Evolutionary conservation across 2,797 vertebrate genomes (phyloP), one percentile per base, ranked within the genome.

Genomic region (Amphiprion clarkii): DNA sequence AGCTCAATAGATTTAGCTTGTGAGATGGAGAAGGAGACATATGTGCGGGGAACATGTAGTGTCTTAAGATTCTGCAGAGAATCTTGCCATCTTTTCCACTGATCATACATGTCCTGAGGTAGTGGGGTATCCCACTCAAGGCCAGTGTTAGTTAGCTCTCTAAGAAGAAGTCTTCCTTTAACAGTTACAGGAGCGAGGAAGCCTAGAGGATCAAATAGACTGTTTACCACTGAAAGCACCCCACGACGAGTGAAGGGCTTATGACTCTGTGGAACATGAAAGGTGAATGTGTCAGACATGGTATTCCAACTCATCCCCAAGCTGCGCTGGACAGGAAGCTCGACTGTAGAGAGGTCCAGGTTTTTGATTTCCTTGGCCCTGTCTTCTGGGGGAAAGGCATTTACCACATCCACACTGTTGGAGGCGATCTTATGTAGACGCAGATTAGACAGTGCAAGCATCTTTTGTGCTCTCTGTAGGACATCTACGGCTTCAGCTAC

Each of bases 391-490:
- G 80, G 7, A n/a, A 76, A 79, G 7, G 57, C 44, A 9, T 27
- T 76, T 25, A 80, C 33, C 40, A 74, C 73, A 4, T 73, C 60
- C 19, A 51, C 40, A 23, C 9, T 76, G 23, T 74, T 83, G 11
- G 76, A 72, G 1, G 44, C 36, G 13, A 73, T 79, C 14, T 79
- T 84, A 6, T 84, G 81, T 19, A 76, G 65, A 33, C 17, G 21
- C 14, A 74, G 56, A 54, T 80, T 74, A 14, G 74, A 77, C 3
- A 65, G 59, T 1, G 52, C 61, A 23, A 59, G 74, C 16, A 71
- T 77, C 2, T 74, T 52, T 29, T 74, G 61, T n/a, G 66, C 66
- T 71, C 51, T 57, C 19, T 76, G 36, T 4, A 85, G 31, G 19
- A 75, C 27, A 49, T 59, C 19, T 12, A 76, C 6, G 2, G 79